Base-by-base conservation (phyloP, 2,888 invertebrate species). In the Hipparchia sbordonii region DNA sequence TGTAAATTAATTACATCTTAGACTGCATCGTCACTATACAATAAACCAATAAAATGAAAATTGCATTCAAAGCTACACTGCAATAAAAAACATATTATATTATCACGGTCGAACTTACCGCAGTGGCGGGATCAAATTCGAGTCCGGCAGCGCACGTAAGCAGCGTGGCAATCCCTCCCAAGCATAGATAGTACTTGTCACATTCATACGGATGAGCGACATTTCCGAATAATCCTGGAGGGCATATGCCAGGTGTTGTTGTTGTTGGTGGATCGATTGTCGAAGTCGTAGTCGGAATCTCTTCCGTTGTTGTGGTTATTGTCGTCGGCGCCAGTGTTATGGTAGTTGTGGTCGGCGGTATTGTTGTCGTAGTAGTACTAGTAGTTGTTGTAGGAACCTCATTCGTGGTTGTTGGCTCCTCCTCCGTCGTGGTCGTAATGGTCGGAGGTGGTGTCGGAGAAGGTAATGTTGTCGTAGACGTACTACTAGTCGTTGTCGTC, bases 141-240 rank as follows among this genome's bases (percentile, higher is more conserved):
- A 81, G 81, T 1, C 82, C 84, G 5, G 77, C 67, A 0, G 78
- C 70, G 62, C 87, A 87, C n/a, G 60, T 76, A 0, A 85, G 66
- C n/a, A 78, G 79, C 8, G 83, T 75, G 0, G 83, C 77, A 1
- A 77, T 71, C 0, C 86, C 87, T 0, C 80, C 84, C 0, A 82
- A 73, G 69, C 88, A 88, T 81, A 84, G 80, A 46, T 78, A 86
- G 73, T 84, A 88, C 0, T 81, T 77, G 51, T 84, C 77, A 62
- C 88, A 88, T 1, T 66, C 51, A 2, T 78, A 75, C 0, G 87
- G 87, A 67, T 87, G 84, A 0, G 87, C 80, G 0, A 85, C 73
- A n/a, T 84, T 84, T 0, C 85, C 86, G 45, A 82, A 81, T 0
- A 74, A 67, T 0, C 82, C 84, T 1, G 78, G 52, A 0, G 84